Percentiles rank a stretch among this genome's conserved stretches.
These are phyloP conservation scores for Orchesellides sinensis DNA, from an alignment of 2,888 invertebrate species.

Conservation along the genomic window DNA sequence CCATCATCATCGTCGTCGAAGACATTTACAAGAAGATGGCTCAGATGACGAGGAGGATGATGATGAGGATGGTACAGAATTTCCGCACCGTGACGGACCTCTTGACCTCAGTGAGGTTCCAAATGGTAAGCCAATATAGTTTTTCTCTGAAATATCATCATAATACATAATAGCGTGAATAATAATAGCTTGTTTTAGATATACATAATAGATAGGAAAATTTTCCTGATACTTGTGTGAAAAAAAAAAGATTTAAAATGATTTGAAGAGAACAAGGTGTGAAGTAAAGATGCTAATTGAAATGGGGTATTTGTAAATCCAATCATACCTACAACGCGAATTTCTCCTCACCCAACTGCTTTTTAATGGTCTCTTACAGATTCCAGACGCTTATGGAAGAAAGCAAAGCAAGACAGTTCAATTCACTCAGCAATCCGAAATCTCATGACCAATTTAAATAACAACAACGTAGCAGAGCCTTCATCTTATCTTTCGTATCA, in stretches of 20 bases:
- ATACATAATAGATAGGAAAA: not conserved
- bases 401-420: constrained; percentile 56
- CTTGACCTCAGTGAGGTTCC: constrained; percentile 74
- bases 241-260: not conserved
- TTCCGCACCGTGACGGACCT: constrained; percentile 66
- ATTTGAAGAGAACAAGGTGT: constrained; percentile 26
- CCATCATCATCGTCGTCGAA: constrained; percentile 9
- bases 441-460: constrained; percentile 64
- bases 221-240: not conserved
- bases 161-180: not conserved
- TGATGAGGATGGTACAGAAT: constrained; percentile 52
- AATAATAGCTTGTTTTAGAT: not conserved
- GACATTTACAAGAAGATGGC: constrained; percentile 32
- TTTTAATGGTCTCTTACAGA: no score
- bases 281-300: constrained; percentile 30
- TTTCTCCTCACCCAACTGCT: no score
- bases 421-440: constrained; percentile 56
- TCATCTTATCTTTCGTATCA: constrained; percentile 58
- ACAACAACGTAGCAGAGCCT: constrained; percentile 64
- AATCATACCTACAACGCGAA: no score
- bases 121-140: constrained; percentile 70
- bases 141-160: not conserved
- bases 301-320: not conserved
- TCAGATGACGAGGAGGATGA: constrained; percentile 66
- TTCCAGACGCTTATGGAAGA: constrained; percentile 56